Evolutionary conservation across 2,113 vertebrate species (phyloP).

Genomic region (Muntiacus muntjak): DNA sequence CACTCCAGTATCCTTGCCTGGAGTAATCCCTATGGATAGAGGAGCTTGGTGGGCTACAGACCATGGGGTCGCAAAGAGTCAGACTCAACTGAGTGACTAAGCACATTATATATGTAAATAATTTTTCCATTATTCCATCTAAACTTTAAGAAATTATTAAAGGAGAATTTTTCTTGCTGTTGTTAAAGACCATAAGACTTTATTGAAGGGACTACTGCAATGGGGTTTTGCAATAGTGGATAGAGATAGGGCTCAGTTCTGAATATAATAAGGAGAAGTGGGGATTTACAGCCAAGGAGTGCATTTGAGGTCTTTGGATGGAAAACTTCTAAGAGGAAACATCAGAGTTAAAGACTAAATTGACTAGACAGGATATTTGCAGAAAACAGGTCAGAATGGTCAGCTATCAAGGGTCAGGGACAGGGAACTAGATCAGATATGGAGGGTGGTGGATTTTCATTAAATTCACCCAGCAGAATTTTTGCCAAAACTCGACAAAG

Average conservation of each 20-base stretch:
- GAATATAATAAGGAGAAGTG: not conserved
- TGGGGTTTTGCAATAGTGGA: not conserved
- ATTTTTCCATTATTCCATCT: not conserved
- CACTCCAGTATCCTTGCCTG: not conserved
- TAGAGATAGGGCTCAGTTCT: not conserved
- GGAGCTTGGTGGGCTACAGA: not conserved
- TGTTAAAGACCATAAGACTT: not conserved
- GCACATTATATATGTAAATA: not conserved
- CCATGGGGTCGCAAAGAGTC: not conserved
- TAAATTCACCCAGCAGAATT: not conserved
- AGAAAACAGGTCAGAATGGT: not conserved
- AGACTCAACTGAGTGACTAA: not conserved
- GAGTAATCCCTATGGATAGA: not conserved
- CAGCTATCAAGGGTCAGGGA: not conserved
- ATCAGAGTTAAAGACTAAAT: not conserved
- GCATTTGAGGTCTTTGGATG: no score
- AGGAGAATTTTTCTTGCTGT: not conserved
- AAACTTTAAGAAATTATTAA: not conserved
- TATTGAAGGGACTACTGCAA: not conserved
- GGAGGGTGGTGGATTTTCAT: not conserved
- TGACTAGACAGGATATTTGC: not conserved
- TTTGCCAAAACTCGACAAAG: not conserved
- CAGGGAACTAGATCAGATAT: not conserved
- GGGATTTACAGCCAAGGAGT: not conserved
- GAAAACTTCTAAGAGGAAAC: not conserved